Conservation (phyloP, 2,888 invertebrate species). For the Xylota sylvarum region DNA sequence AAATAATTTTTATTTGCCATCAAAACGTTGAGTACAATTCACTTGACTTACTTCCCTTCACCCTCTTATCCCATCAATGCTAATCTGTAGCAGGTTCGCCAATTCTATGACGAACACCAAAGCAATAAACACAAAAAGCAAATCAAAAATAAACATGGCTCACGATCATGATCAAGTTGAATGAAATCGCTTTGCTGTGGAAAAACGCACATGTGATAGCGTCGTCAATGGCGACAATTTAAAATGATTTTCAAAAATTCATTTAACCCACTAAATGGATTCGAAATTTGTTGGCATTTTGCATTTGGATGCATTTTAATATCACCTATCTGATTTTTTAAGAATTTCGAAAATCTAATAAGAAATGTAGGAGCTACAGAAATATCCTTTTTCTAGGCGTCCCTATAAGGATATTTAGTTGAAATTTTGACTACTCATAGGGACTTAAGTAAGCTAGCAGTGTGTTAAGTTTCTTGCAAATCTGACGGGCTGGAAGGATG, state of each 20-base stretch:
- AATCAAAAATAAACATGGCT: conserved; percentile 45
- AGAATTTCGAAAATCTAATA: conserved; percentile 80
- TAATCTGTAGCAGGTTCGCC: background rate
- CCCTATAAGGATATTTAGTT: conserved; percentile 6
- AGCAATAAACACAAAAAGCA: conserved; percentile 1
- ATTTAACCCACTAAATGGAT: conserved; percentile 78
- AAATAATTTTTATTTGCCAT: background rate
- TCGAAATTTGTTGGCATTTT: conserved; percentile 52
- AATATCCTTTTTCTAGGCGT: conserved; percentile 73
- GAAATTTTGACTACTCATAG: conserved; percentile 68
- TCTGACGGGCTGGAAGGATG: conserved; percentile 65
- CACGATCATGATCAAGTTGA: conserved; percentile 62
- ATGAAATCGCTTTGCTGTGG: conserved; percentile 47
- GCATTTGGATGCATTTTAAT: conserved; percentile 2
- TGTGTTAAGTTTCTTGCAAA: conserved; percentile 70
- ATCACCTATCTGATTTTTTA: conserved; percentile 80
- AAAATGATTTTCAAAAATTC: conserved; percentile 82
- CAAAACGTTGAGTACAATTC: background rate
- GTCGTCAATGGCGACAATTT: conserved; percentile 78
- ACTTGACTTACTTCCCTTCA: background rate
- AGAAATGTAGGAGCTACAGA: conserved; percentile 51
- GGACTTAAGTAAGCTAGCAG: rapidly evolving
- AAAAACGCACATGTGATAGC: conserved; percentile 63
- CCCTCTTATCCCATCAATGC: background rate
- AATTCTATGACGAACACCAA: background rate